Evolutionary conservation across 2,888 invertebrate genomes (phyloP), one percentile per base, ranked within the genome.

Genomic region (Masnerella sp.): DNA sequence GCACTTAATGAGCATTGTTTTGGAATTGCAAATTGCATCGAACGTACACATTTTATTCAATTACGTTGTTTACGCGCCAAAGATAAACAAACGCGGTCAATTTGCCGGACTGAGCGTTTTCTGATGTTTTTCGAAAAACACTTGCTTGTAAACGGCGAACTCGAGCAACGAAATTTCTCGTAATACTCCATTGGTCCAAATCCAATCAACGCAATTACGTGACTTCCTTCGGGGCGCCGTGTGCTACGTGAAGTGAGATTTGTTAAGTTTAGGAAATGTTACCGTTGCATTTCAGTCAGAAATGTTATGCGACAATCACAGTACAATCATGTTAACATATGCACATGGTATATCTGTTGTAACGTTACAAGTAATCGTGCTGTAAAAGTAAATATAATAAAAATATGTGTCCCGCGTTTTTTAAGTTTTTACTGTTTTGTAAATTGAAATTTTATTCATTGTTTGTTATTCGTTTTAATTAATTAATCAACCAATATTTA

Each of bases 261-360:
- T 25, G 36, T 67, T 59, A 61, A 51, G 36, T 61, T 61, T 74
- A 70, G 68, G 49, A 45, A 15, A 43, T 47, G 56, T 59, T 68
- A 68, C 17, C 52, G 74, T 68, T 74, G 68, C 68, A 61, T 74
- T 70, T 65, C 74, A 65, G 11, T 65, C 62, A 58, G 67, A 64
- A 75, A 67, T 68, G 67, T 71, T 67, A 75, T 62, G 71, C 70
- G 74, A 71, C 74, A 75, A 75, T 75, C 70, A 75, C 68, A 68
- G 74, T 70, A 74, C 70, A 70, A 70, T 74, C 70, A 65, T 61
- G 34, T 58, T 62, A 32, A 64, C 58, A 58, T 47, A 73, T 65
- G 56, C 69, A 74, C 54, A 54, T 43, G 20, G 34, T 71, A 58
- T 61, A 67, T 34, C 34, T 34, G 42, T 38, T 47, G 32, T 43